phyloP scores from a whole-genome alignment of 2,113 vertebrate species.

The Elanoides forficatus region DNA sequence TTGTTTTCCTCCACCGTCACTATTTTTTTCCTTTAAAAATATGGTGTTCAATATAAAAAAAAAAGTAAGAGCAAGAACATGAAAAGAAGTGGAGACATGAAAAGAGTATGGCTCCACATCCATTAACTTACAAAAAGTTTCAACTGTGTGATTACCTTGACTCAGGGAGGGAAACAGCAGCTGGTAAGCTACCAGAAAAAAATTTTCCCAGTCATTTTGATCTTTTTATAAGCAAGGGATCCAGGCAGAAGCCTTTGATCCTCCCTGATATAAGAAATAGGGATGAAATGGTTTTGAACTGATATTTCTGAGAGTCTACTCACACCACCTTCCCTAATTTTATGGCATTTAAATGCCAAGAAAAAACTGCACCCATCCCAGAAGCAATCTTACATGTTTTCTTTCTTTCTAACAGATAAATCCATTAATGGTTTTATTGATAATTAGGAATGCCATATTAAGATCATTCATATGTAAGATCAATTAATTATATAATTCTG shows the following conservation, averaged over 20 bases:
- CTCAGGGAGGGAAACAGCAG: not conserved
- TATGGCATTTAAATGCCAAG: not conserved
- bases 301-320: not conserved
- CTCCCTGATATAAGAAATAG: not conserved
- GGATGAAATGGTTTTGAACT: not conserved
- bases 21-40: not conserved
- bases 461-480: not conserved
- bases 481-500: not conserved
- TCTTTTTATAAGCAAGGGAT: not conserved
- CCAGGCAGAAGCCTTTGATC: not conserved
- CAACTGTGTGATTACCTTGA: not conserved
- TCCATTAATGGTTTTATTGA: not conserved
- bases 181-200: not conserved
- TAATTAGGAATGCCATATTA: not conserved
- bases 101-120: not conserved
- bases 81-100: not conserved
- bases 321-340: not conserved
- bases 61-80: not conserved
- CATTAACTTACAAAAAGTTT: not conserved
- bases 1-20: not conserved
- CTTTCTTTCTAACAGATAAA: not conserved
- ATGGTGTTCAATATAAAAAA: not conserved
- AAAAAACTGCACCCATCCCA: not conserved
- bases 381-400: not conserved
- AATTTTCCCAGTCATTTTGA: not conserved